These are phyloP conservation scores for Exaiptasia diaphana DNA, from an alignment of 64 coral and sea anemone species.

Conservation along the genomic window DNA sequence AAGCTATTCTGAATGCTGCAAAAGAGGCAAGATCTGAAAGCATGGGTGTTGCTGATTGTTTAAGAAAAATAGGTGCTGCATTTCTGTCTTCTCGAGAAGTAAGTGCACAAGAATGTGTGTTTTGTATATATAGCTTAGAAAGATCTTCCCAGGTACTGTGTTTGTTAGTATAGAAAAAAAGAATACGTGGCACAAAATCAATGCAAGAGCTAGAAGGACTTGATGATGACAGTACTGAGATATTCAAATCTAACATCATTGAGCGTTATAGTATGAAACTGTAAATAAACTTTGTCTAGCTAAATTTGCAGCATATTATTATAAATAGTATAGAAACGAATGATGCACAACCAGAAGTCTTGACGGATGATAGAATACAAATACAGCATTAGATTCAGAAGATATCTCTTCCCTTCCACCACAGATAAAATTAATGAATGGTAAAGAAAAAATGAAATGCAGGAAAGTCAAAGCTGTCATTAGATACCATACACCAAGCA, in stretches of 20 bases:
- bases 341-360: conserved; percentile 4
- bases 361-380: neutral
- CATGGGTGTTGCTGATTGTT: neutral
- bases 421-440: neutral
- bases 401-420: conserved; percentile 12
- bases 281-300: conserved; percentile 4
- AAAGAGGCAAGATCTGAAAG: neutral
- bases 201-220: neutral
- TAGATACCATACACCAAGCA: conserved; percentile 19
- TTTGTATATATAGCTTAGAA: neutral
- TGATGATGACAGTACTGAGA: neutral
- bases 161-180: conserved; percentile 22
- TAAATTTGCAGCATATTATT: conserved; percentile 22
- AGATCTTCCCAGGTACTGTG: neutral
- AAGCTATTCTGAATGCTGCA: too few species aligned
- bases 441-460: neutral
- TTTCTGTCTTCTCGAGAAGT: conserved; percentile 11
- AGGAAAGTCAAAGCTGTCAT: conserved; percentile 28
- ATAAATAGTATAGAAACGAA: conserved; percentile 16
- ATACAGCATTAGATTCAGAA: neutral
- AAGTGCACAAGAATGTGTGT: conserved; percentile 17
- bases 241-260: neutral
- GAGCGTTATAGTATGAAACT: neutral
- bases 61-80: neutral
- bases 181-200: conserved; percentile 3